Conservation (phyloP, 2,113 vertebrate genomes). For the Uria lomvia region DNA sequence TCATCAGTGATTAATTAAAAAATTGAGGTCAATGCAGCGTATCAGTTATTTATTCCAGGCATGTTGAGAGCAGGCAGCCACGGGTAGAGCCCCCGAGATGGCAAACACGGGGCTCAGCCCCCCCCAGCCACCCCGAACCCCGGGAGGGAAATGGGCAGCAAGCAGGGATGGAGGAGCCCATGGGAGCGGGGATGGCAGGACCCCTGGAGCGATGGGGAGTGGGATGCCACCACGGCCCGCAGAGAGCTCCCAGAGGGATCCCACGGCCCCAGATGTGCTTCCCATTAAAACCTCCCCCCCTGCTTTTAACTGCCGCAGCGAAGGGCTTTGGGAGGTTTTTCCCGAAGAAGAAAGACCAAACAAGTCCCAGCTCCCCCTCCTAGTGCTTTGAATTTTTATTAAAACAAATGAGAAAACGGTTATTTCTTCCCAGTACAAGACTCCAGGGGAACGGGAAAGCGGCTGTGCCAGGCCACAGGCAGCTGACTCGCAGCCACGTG, state of each 20-base stretch:
- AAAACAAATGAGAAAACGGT: constrained; percentile 25
- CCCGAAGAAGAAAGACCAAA: neutral
- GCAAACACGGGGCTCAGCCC: neutral
- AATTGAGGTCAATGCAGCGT: neutral
- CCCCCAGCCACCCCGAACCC: neutral
- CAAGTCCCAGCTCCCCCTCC: neutral
- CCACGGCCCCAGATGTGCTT: neutral
- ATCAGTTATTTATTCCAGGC: neutral
- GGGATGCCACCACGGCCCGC: fast-evolving
- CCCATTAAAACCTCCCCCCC: neutral
- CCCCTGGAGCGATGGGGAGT: fast-evolving
- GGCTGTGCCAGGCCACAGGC: neutral
- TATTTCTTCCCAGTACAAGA: constrained; percentile 20
- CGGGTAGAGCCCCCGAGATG: neutral
- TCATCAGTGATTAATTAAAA: neutral
- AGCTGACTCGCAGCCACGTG: neutral
- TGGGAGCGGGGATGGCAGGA: fast-evolving
- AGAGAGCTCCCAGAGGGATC: neutral
- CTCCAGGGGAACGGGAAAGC: neutral
- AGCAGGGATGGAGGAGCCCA: neutral
- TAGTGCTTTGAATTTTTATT: constrained; percentile 70
- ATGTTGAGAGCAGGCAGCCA: neutral
- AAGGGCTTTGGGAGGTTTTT: neutral
- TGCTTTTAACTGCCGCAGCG: neutral
- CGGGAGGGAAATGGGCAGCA: neutral